A percentile compares a stretch with the other conserved stretches of the same genome.
Evolutionary conservation across 2,797 vertebrate species (phyloP).

Genomic region (Pterois miles): DNA sequence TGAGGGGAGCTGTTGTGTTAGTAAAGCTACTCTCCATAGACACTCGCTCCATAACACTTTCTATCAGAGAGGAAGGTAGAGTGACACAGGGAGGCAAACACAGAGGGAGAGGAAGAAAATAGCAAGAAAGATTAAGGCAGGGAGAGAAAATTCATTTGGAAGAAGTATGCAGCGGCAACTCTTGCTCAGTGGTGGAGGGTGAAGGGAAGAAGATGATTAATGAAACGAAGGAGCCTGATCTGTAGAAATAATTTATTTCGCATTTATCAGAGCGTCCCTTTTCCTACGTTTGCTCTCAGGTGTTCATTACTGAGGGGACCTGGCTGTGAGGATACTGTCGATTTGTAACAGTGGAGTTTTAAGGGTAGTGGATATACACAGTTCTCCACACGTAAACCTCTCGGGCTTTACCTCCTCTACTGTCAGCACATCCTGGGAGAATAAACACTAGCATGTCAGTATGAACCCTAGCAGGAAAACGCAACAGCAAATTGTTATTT

Average conservation of each 20-base stretch:
- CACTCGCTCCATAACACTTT: constrained; percentile 33
- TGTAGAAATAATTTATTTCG: constrained; percentile 57
- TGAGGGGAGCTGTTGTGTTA: constrained; percentile 44
- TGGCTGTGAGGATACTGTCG: constrained; percentile 10
- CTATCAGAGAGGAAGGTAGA: constrained; percentile 11
- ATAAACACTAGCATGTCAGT: constrained; percentile 1
- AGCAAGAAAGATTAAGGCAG: constrained; percentile 42
- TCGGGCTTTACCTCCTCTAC: background rate
- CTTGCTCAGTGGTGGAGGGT: constrained; percentile 42
- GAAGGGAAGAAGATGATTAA: constrained; percentile 62
- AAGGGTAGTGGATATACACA: constrained; percentile 9
- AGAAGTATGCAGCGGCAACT: constrained; percentile 34
- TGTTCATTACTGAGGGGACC: constrained; percentile 25
- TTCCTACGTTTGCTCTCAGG: constrained; percentile 38
- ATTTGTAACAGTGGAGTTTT: constrained; percentile 11
- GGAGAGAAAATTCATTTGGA: constrained; percentile 53
- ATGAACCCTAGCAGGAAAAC: background rate
- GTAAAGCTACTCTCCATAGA: constrained; percentile 43
- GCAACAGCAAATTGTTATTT: constrained; percentile 20
- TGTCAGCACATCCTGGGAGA: background rate
- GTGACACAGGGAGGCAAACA: constrained; percentile 22
- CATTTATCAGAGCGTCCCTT: constrained; percentile 45
- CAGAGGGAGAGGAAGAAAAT: constrained; percentile 18
- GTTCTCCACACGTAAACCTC: constrained; percentile 17
- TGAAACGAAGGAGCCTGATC: constrained; percentile 55